Base-by-base conservation (phyloP, 2,113 vertebrate species). In the Prietella phreatophila region DNA sequence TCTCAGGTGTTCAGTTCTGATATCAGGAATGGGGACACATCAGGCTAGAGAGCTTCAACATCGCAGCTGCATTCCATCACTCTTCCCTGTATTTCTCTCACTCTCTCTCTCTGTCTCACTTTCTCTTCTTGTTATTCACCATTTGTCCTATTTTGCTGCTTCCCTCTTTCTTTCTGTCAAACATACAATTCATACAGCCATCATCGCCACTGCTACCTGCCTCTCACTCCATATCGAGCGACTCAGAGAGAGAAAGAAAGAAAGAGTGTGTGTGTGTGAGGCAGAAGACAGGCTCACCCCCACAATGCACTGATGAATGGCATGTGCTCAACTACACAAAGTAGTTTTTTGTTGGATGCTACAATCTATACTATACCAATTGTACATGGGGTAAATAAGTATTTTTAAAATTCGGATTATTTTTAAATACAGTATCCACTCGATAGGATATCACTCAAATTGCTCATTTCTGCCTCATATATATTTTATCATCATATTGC, bases 201-300 rank as follows among this genome's bases (percentile, higher is more conserved):
- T 83, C 87, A 65, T 73, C 65, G 76, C 50, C 83, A 81, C 69
- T 81, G 81, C 61, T 27, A 71, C 60, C 83, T 60, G 83, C 84
- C 85, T 89, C 71, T 83, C 86, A 80, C 85, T 82, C 69, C 60
- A 33, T 50, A 84, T 82, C 67, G 78, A 85, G 84, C 83, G 56
- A 87, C 83, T 76, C 75, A 39, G 81, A 47, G 83, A 58, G 63
- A 69, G 42, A 55, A 60, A 60, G 56, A 63, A 61, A 61, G 60
- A 65, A 58, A 53, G 81, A 36, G 81, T 83, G 79, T 71, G 82
- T 39, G 69, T 69, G 85, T 63, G 60, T 61, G 60, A n/a, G 60
- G 3, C 65, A 67, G 82, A 89, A 69, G 30, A 39, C 58, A 67
- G 82, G 53, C 20, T 75, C 56, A 67, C 27, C 69, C 25, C 47